phyloP scores from a whole-genome alignment of 1,140 invertebrate genomes.

The Heliothis virescens region DNA sequence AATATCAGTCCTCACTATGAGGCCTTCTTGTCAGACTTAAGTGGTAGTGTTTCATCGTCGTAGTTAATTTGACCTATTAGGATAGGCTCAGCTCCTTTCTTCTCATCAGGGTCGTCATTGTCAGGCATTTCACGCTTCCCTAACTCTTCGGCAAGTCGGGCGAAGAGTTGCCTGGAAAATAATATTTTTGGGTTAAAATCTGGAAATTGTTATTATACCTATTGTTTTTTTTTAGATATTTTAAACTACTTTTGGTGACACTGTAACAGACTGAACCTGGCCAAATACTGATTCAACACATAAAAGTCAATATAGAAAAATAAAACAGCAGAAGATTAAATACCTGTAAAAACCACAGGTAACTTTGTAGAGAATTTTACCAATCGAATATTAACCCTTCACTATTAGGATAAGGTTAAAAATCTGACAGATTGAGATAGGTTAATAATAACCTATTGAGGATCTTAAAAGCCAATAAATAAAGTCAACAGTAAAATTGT shows the following conservation, averaged over 20 bases:
- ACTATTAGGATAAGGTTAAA: too few species aligned
- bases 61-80: constrained; percentile 69
- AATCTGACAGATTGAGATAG: too few species aligned
- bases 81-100: constrained; percentile 73
- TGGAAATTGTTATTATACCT: background rate
- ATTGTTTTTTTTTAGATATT: too few species aligned
- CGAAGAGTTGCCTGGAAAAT: constrained; percentile 72
- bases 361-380: too few species aligned
- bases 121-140: constrained; percentile 71
- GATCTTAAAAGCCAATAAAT: background rate
- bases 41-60: constrained; percentile 75
- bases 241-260: too few species aligned
- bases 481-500: constrained; percentile 3
- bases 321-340: too few species aligned
- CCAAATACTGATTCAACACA: too few species aligned
- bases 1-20: constrained; percentile 52
- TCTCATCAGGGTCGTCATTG: constrained; percentile 62
- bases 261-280: too few species aligned
- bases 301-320: too few species aligned
- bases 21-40: constrained; percentile 70
- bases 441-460: too few species aligned
- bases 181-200: constrained; percentile 35
- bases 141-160: constrained; percentile 71
- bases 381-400: too few species aligned
- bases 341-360: too few species aligned